Percentiles rank a stretch among this genome's conserved stretches.
Conservation (phyloP, 2,113 vertebrate genomes). For the Macaca mulatta region DNA sequence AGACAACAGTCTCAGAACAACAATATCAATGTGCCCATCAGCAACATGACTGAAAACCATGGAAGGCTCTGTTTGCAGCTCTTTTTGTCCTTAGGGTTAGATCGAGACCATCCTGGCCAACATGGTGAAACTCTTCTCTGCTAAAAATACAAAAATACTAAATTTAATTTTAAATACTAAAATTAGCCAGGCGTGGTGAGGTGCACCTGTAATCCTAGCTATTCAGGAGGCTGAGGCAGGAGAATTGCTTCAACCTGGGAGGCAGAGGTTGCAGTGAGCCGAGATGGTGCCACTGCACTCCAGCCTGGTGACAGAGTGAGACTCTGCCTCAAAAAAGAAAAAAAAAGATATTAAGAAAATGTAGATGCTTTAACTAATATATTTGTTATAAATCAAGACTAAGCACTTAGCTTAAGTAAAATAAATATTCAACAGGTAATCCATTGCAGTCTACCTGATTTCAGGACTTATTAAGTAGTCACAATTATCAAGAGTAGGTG, state of each 20-base stretch:
- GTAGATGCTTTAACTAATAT: background rate
- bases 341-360: background rate
- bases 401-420: background rate
- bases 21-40: fast-evolving
- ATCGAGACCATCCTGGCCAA: too few species aligned
- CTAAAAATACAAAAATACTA: too few species aligned
- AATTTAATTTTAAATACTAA: too few species aligned
- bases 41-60: fast-evolving
- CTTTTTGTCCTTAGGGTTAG: background rate
- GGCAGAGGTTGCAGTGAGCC: too few species aligned
- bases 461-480: background rate
- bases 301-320: too few species aligned
- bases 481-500: background rate
- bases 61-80: background rate
- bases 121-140: too few species aligned
- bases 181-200: too few species aligned
- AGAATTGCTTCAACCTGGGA: too few species aligned
- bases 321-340: too few species aligned
- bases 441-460: background rate
- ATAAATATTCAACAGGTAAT: background rate
- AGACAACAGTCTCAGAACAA: background rate
- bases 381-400: background rate
- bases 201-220: too few species aligned
- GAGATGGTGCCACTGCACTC: too few species aligned
- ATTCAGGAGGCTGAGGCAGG: too few species aligned